These are phyloP conservation scores for Amblyornis subalaris DNA, from an alignment of 2,113 vertebrate species.

Conservation along the genomic window DNA sequence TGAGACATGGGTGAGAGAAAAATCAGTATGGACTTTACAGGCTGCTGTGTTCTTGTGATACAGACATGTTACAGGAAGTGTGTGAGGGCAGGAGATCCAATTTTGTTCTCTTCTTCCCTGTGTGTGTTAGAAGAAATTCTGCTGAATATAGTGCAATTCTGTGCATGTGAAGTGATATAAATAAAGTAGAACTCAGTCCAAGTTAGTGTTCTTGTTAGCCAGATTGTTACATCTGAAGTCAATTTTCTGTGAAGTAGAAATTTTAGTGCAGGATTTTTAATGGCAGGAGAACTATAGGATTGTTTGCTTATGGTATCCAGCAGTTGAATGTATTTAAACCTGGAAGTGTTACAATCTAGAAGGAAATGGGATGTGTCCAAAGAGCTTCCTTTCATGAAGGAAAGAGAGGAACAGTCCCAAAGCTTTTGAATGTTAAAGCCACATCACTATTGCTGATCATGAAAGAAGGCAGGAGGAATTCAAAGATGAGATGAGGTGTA, in stretches of 20 bases:
- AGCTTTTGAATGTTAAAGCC: neutral
- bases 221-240: neutral
- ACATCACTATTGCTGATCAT: neutral
- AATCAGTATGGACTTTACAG: neutral
- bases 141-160: neutral
- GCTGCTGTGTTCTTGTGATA: neutral
- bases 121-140: neutral
- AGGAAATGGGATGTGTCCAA: neutral
- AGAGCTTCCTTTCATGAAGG: neutral
- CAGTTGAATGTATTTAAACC: neutral
- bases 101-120: neutral
- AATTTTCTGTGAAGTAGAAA: neutral
- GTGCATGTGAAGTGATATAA: neutral
- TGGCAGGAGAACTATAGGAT: neutral
- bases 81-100: neutral
- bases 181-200: neutral
- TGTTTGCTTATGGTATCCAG: neutral
- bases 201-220: neutral
- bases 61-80: rapidly evolving
- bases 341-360: neutral
- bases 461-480: neutral
- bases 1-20: neutral
- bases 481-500: neutral
- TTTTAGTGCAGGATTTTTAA: neutral
- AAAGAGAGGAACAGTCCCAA: neutral